phyloP scores from a whole-genome alignment of 2,797 vertebrate genomes.

The Synaphobranchus kaupii region DNA sequence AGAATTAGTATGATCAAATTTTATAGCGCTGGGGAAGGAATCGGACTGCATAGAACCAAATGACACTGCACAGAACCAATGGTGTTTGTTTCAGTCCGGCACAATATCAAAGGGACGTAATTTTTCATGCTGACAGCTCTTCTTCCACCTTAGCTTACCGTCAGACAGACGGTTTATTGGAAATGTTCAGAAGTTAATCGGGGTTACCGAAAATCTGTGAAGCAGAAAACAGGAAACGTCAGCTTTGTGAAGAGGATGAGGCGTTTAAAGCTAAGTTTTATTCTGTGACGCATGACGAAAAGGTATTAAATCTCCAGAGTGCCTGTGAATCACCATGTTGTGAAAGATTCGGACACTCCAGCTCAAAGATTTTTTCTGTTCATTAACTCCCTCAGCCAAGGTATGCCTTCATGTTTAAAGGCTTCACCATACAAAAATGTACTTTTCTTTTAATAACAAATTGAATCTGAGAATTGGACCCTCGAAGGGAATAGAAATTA shows the following conservation, averaged over 20 bases:
- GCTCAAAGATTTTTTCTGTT: not conserved
- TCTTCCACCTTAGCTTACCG: not conserved
- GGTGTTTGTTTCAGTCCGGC: not conserved
- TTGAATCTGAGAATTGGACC: not conserved
- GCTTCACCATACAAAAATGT: not conserved
- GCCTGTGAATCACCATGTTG: not conserved
- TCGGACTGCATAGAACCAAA: not conserved
- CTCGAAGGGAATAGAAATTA: not conserved
- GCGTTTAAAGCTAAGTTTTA: not conserved
- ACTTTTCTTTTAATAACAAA: not conserved
- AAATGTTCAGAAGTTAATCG: not conserved
- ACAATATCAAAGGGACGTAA: not conserved
- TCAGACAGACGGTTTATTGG: constrained; percentile 6
- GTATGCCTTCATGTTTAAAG: not conserved
- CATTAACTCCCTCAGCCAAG: not conserved
- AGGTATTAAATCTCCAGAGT: not conserved
- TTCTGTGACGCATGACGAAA: not conserved
- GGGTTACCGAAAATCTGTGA: not conserved
- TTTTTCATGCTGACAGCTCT: constrained; percentile 4
- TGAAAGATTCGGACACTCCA: not conserved
- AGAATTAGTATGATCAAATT: not conserved
- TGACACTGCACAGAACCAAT: not conserved
- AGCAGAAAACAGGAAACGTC: not conserved
- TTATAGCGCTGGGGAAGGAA: not conserved
- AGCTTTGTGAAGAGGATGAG: not conserved